A percentile compares a stretch with the other conserved stretches of the same genome.
Conservation (phyloP, 2,113 vertebrate species). For the Cynocephalus volans region DNA sequence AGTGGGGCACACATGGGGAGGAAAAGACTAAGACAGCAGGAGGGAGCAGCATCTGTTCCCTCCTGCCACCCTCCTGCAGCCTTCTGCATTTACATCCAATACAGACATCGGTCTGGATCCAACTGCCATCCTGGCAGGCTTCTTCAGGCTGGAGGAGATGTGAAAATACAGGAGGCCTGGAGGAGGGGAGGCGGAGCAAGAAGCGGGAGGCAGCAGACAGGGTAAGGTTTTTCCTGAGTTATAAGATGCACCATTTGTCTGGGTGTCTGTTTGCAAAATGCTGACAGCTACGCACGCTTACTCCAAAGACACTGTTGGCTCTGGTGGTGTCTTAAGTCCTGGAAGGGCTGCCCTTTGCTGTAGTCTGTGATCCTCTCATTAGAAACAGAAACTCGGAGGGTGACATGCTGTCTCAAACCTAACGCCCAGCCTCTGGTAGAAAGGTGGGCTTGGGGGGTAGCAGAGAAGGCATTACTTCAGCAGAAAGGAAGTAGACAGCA, state of each 20-base stretch:
- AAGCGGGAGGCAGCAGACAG: not conserved
- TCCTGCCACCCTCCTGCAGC: not conserved
- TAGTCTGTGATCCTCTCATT: not conserved
- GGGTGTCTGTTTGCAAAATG: conserved; percentile 16
- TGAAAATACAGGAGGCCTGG: not conserved
- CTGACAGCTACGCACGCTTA: not conserved
- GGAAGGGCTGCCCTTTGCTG: not conserved
- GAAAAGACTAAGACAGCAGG: conserved; percentile 39
- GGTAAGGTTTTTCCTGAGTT: not conserved
- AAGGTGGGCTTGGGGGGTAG: not conserved
- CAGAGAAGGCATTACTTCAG: not conserved
- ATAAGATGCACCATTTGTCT: conserved; percentile 6
- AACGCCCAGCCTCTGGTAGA: not conserved
- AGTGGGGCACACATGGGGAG: not conserved
- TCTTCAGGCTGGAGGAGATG: conserved; percentile 59
- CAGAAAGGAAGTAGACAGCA: not conserved
- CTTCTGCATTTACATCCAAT: conserved; percentile 70
- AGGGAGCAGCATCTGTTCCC: conserved; percentile 53
- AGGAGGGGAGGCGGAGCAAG: not conserved
- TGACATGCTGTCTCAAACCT: not conserved
- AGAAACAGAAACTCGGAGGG: not conserved
- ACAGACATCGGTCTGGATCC: conserved; percentile 74
- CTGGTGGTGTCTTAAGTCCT: fast-evolving
- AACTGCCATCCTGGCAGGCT: conserved; percentile 12
- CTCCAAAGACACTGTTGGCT: not conserved